Base-by-base conservation (phyloP, 2,888 invertebrate genomes). In the Nemotelus nigrinus region DNA sequence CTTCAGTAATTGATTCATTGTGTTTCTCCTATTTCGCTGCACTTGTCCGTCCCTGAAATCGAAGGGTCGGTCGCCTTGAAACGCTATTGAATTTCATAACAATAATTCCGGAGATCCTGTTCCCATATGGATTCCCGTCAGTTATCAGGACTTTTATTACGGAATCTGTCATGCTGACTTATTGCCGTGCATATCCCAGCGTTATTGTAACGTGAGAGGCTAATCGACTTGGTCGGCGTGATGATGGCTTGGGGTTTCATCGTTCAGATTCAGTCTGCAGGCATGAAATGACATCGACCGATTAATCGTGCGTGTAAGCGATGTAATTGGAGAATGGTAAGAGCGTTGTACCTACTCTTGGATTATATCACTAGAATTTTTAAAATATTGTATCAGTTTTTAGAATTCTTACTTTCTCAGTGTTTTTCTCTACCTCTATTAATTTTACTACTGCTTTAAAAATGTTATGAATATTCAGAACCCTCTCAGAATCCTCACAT, bases 101-200 rank as follows among this genome's bases (percentile, higher is more conserved):
- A 50, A 50, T 50, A 7, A 50, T 50, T 8, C 50, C 50, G 6
- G 8, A 8, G 6, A 7, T 50, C 50, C 50, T 50, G 50, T 50
- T 50, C 6, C 8, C 8, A 50, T 1, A 8, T 50, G 50, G 43
- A 25, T 63, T 63, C 63, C 39, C 63, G 25, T 7, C 63, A 63
- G 63, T 3, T 41, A 6, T 2, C 8, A 2, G 3, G 4, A 8
- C 3, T 39, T 3, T 63, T 43, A 41, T 63, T 43, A 63, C 43
- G 41, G 7, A 63, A 43, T 25, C 43, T 63, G 63, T 60, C 60
- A 60, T 41, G 43, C 3, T 39, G 63, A 63, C 45, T 63, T 63
- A 63, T 43, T 63, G 63, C 6, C 63, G 43, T 63, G 4, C 63
- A 25, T 58, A 58, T 58, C 25, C 25, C 4, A 39, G 43, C 6